A percentile compares a stretch with the other conserved stretches of the same genome.
Conservation (phyloP, 1,140 invertebrate genomes). For the Thaumatotibia leucotreta region DNA sequence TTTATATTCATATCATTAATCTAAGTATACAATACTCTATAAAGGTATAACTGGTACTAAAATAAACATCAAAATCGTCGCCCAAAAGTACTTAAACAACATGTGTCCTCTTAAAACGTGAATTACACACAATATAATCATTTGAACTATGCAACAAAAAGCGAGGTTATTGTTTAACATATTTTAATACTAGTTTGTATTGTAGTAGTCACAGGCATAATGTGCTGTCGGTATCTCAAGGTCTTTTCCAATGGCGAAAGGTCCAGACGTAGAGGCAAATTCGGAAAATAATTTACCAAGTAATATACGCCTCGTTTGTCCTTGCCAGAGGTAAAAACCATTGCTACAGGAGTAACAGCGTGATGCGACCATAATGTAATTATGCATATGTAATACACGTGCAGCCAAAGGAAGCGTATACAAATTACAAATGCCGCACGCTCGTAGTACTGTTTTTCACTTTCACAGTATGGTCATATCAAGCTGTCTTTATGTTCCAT, state of each 20-base stretch:
- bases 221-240: not conserved
- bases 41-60: slow-evolving; percentile 53
- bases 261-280: not conserved
- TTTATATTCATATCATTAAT: slow-evolving; percentile 43
- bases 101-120: slow-evolving; percentile 57
- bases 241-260: not conserved
- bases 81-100: slow-evolving; percentile 50
- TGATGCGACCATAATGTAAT: too few relatives aligned
- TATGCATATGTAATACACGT: too few relatives aligned
- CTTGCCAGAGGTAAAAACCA: not conserved
- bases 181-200: slow-evolving; percentile 47
- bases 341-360: too few relatives aligned
- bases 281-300: not conserved
- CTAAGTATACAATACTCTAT: slow-evolving; percentile 55
- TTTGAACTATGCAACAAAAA: slow-evolving; percentile 42
- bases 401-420: too few relatives aligned
- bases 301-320: not conserved
- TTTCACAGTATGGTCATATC: too few relatives aligned
- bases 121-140: slow-evolving; percentile 45
- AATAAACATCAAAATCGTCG: slow-evolving; percentile 44
- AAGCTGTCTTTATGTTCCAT: too few relatives aligned
- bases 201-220: not conserved
- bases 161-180: slow-evolving; percentile 48
- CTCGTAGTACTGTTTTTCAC: too few relatives aligned
- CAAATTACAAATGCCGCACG: too few relatives aligned